Percentiles rank a stretch among this genome's conserved stretches.
phyloP scores from a whole-genome alignment of 2,113 vertebrate genomes.

The Microcebus lehilahytsara region DNA sequence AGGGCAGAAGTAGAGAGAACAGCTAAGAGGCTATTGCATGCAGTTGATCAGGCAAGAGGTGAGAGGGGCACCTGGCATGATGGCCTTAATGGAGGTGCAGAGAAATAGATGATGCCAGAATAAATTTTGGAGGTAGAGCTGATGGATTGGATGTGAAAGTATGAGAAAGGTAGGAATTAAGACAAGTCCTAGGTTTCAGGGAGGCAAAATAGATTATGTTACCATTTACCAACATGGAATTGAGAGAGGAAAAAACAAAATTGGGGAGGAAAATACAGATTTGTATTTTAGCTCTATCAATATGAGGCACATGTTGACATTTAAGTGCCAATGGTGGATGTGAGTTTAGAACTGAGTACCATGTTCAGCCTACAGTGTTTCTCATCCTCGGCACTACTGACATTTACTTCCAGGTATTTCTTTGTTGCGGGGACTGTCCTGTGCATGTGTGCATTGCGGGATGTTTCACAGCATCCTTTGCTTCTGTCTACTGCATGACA shows the following conservation, averaged over 20 bases:
- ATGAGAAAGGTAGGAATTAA: background rate
- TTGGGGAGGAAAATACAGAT: background rate
- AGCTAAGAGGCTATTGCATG: background rate
- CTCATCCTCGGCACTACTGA: background rate
- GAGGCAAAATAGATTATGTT: background rate
- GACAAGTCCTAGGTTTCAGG: background rate
- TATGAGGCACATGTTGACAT: background rate
- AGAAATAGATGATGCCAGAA: background rate
- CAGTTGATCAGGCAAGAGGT: background rate
- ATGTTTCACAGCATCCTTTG: background rate
- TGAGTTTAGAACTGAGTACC: background rate
- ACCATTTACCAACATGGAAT: background rate
- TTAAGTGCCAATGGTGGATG: fast-evolving
- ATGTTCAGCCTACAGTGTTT: no score
- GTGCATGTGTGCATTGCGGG: fast-evolving
- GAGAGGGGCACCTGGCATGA: fast-evolving
- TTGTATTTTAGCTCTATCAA: background rate
- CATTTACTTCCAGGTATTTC: no score
- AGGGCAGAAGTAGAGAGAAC: fast-evolving
- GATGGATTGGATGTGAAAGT: fast-evolving
- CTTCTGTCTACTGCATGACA: background rate
- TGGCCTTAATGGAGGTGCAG: background rate
- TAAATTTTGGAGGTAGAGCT: no score
- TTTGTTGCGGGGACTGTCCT: fast-evolving
- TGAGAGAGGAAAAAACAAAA: background rate